Base-by-base conservation (phyloP, 2,797 vertebrate genomes). In the Cirrhinus molitorella region DNA sequence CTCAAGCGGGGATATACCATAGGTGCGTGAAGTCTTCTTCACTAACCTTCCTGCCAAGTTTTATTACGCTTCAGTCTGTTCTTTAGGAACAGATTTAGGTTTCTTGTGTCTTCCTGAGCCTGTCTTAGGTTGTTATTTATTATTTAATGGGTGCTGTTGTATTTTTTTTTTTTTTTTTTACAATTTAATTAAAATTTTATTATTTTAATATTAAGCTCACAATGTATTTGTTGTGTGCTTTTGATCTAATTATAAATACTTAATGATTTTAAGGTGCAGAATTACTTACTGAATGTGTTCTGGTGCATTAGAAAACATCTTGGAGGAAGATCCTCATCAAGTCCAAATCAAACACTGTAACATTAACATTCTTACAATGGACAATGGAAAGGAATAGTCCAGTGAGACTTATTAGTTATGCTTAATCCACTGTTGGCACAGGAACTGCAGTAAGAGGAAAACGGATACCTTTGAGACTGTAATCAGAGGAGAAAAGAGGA, bases 1-100 rank as follows among this genome's bases (percentile, higher is more conserved):
- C 83, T 96, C 79, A 96, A 95, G 91, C 93, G 95, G 86, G 95
- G 93, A 57, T 96, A 96, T 90, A 96, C 96, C 85, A 95, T 96
- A 51, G 96, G 96, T 96, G 86, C 94, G 93, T 81, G 21, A 68
- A 5, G 5, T 76, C 43, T 31, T 79, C n/a, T 53, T 57, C 43
- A 31, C 14, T 55, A n/a, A 70, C 6, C 2, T n/a, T 45, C 19
- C 74, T 43, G 37, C 55, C 37, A 6, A 10, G 10, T 5, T 23
- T 23, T n/a, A 23, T 72, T 21, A 34, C 17, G 10, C 28, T 72
- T 21, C 17, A 31, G 49, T 51, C 25, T 47, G 17, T 51, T 72
- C 43, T 25, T 47, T 17, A 70, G 13, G n/a, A 17, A 17, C 14
- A 47, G 31, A 66, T 37, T 37, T 37, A 28, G 2, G 6, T 67